These are phyloP conservation scores for Amphiprion percula DNA, from an alignment of 2,113 vertebrate genomes.

Conservation along the genomic window DNA sequence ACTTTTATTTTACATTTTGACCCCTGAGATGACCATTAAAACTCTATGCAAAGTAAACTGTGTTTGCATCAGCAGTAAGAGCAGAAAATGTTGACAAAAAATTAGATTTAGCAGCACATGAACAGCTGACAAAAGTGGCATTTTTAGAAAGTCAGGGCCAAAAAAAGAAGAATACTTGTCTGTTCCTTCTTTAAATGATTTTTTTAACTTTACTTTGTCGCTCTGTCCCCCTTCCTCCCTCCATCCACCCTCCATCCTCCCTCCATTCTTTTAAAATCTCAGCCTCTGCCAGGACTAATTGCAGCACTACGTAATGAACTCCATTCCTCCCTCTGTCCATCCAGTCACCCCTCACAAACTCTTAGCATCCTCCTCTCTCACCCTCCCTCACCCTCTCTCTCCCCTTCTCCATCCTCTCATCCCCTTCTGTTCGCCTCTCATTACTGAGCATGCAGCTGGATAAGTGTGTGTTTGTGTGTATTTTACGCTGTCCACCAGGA, in stretches of 20 bases:
- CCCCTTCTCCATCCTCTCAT: slow-evolving; percentile 24
- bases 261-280: slow-evolving; percentile 54
- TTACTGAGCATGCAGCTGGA: slow-evolving; percentile 62
- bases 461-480: slow-evolving; percentile 41
- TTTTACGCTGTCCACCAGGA: slow-evolving; percentile 35
- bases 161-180: background rate
- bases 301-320: slow-evolving; percentile 57
- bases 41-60: background rate
- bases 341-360: background rate
- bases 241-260: background rate
- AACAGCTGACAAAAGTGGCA: background rate
- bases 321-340: slow-evolving; percentile 30
- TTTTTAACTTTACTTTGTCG: background rate
- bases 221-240: background rate
- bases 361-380: background rate
- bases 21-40: too few relatives aligned
- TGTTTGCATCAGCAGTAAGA: background rate
- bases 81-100: background rate
- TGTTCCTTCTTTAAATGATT: background rate
- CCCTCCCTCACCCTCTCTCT: background rate
- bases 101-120: background rate
- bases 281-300: slow-evolving; percentile 68
- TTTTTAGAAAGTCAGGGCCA: background rate
- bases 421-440: slow-evolving; percentile 63
- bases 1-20: background rate